A percentile compares a stretch with the other conserved stretches of the same genome.
phyloP scores from a whole-genome alignment of 1,140 invertebrate genomes.

The Heliconius nattereri region DNA sequence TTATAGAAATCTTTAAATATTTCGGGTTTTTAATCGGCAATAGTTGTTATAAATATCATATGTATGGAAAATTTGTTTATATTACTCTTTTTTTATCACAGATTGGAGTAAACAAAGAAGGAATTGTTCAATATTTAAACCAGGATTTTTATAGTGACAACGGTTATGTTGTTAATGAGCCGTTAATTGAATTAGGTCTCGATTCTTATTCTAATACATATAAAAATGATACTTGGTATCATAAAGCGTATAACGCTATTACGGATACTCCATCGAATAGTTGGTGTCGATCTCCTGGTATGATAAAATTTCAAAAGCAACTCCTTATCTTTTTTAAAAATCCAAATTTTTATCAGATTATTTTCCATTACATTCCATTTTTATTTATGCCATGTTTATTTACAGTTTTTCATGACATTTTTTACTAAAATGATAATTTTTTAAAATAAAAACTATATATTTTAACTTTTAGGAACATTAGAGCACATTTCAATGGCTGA shows the following conservation, averaged over 20 bases:
- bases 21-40: too few species aligned
- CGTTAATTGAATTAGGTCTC: slow-evolving; percentile 38
- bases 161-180: slow-evolving; percentile 83
- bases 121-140: slow-evolving; percentile 84
- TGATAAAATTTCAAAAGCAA: slow-evolving; percentile 7
- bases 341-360: too few species aligned
- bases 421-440: too few species aligned
- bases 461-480: slow-evolving; percentile 78
- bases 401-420: too few species aligned
- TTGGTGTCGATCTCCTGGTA: slow-evolving; percentile 83
- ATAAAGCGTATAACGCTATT: slow-evolving; percentile 79
- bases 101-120: slow-evolving; percentile 83
- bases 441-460: background rate
- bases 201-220: slow-evolving; percentile 79
- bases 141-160: slow-evolving; percentile 83
- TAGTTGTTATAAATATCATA: too few species aligned
- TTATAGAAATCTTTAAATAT: too few species aligned
- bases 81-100: slow-evolving; percentile 31
- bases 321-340: too few species aligned
- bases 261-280: slow-evolving; percentile 85
- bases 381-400: too few species aligned
- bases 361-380: too few species aligned
- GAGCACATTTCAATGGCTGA: slow-evolving; percentile 87
- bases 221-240: slow-evolving; percentile 80
- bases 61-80: too few species aligned